Base-by-base conservation (phyloP, 2,797 vertebrate species). In the Sparidentex hasta region DNA sequence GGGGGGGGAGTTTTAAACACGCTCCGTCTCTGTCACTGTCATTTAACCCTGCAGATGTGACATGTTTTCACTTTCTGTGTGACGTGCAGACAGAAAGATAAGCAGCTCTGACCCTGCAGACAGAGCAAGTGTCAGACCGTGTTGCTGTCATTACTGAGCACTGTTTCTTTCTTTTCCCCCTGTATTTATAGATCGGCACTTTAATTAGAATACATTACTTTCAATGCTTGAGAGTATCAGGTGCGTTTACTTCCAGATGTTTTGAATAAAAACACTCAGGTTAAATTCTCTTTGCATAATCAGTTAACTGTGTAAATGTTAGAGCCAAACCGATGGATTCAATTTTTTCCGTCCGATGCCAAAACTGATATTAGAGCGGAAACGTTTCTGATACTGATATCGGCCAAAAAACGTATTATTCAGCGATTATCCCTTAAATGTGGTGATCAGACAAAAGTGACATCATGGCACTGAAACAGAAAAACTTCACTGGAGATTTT, bases 1-100 rank as follows among this genome's bases (percentile, higher is more conserved):
- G 7, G 43, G 69, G 69, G 51, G 27, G 73, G 71, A n/a, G 63
- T 59, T 84, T 71, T 14, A 71, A 55, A 63, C 33, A 41, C 54
- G 54, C 43, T 3, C 2, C 41, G n/a, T 51, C 14, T 48, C 44
- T 58, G 4, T 56, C 52, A 80, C 38, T 14, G 56, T 77, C 63
- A 56, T 56, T 44, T 38, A 61, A 3, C 47, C 54, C 55, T 59
- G 44, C 51, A 65, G 67, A 74, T 23, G 23, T 46, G 25, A 41
- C 43, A 18, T 27, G 23, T 46, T 46, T 54, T 58, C 38, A 51
- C 21, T 61, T 48, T 66, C n/a, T 44, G 12, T 29, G 44, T 66
- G 8, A 16, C 29, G 55, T 73, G n/a, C 14, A 59, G 0, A 12
- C 2, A 12, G 8, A 25, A 38, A 54, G 54, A 65, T 41, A 2